A percentile compares a stretch with the other conserved stretches of the same genome.
phyloP scores from a whole-genome alignment of 2,888 invertebrate species.

The Perizoma affinitatum region DNA sequence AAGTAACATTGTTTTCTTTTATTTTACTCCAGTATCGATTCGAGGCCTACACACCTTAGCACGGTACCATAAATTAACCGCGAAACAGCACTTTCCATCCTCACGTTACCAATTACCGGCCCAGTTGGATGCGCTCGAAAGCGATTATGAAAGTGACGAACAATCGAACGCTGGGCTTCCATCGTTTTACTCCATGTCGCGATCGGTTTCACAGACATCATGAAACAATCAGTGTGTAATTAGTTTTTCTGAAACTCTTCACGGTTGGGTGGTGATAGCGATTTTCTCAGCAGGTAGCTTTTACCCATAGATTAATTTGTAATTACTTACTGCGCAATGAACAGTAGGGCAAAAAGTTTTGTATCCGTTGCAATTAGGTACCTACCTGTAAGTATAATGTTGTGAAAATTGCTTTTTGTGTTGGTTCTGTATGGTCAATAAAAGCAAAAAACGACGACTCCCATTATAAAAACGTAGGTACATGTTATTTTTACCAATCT shows the following conservation, averaged over 20 bases:
- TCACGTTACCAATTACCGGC: slow-evolving; percentile 18
- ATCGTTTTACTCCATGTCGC: slow-evolving; percentile 15
- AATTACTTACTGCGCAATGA: too few relatives aligned
- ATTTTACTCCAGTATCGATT: slow-evolving; percentile 1
- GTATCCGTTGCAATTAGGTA: too few relatives aligned
- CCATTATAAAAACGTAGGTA: too few relatives aligned
- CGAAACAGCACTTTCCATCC: slow-evolving; percentile 24
- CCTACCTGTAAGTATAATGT: too few relatives aligned
- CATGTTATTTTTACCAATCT: too few relatives aligned
- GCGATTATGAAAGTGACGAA: slow-evolving; percentile 28
- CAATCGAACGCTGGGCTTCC: slow-evolving; percentile 12
- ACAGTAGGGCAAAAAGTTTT: too few relatives aligned
- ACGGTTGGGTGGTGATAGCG: slow-evolving; percentile 13
- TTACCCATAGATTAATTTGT: background rate
- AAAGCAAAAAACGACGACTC: too few relatives aligned
- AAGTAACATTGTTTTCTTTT: background rate
- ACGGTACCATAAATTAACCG: slow-evolving; percentile 12
- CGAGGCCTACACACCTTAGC: background rate
- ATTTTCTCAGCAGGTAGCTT: slow-evolving; percentile 19
- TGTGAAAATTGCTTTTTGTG: too few relatives aligned
- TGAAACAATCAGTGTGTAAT: slow-evolving; percentile 21
- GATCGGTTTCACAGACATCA: slow-evolving; percentile 26
- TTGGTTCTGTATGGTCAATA: too few relatives aligned
- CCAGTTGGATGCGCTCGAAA: slow-evolving; percentile 24
- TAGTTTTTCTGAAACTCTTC: slow-evolving; percentile 22